phyloP scores from a whole-genome alignment of 1,140 invertebrate species.

The Glossosoma conforme region DNA sequence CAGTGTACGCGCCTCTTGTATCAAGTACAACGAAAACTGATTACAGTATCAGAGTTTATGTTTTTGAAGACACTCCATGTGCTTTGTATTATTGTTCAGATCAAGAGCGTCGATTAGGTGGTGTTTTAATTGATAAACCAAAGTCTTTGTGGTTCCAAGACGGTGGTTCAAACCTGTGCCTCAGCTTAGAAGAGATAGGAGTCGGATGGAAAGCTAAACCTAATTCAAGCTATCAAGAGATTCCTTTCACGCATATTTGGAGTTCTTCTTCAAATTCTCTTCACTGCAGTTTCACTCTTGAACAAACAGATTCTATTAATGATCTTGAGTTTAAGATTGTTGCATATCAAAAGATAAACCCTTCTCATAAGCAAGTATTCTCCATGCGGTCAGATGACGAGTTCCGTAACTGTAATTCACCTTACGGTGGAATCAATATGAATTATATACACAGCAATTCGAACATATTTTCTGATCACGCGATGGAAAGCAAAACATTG shows the following conservation, averaged over 20 bases:
- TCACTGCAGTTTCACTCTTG: constrained; percentile 83
- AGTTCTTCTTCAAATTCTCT: constrained; percentile 80
- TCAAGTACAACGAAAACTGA: constrained; percentile 61
- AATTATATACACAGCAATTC: constrained; percentile 16
- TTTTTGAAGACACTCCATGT: constrained; percentile 87
- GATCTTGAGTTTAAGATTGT: constrained; percentile 47
- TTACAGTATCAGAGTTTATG: constrained; percentile 82
- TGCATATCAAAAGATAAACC: constrained; percentile 48
- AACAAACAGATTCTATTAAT: constrained; percentile 54
- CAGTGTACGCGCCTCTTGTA: constrained; percentile 72
- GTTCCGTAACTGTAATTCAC: constrained; percentile 12
- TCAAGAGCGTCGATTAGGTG: constrained; percentile 79
- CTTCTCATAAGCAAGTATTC: constrained; percentile 49
- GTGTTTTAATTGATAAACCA: constrained; percentile 81
- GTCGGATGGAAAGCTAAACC: constrained; percentile 84
- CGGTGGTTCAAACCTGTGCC: constrained; percentile 78
- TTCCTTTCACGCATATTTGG: constrained; percentile 90
- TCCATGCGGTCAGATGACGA: constrained; percentile 34
- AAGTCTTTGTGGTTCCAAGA: constrained; percentile 84
- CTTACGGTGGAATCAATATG: constrained; percentile 2
- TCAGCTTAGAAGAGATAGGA: constrained; percentile 80
- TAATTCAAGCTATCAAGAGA: constrained; percentile 83
- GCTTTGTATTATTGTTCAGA: constrained; percentile 77
- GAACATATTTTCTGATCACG: constrained; percentile 11
- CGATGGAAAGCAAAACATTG: constrained; percentile 23